A percentile compares a stretch with the other conserved stretches of the same genome.
Evolutionary conservation across 2,113 vertebrate species (phyloP).

Genomic region (Alethe diademata): DNA sequence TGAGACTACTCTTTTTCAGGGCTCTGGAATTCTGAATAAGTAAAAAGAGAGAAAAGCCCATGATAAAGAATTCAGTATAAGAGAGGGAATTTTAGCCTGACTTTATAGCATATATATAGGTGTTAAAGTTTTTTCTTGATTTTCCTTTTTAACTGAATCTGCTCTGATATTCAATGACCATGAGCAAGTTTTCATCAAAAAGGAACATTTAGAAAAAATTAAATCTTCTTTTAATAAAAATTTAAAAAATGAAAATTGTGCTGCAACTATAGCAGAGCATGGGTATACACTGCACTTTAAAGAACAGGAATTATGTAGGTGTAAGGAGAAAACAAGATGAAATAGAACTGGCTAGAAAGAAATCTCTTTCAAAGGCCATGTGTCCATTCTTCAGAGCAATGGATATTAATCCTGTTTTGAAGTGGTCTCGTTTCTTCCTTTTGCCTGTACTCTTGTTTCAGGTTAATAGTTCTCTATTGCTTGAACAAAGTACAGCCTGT

Average conservation of each 20-base stretch:
- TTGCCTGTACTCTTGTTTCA: not conserved
- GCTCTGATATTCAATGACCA: not conserved
- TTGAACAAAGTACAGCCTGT: not conserved
- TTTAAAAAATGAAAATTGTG: not conserved
- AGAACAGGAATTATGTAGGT: not conserved
- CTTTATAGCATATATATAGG: not conserved
- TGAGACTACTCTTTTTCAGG: fast-evolving
- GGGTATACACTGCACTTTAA: not conserved
- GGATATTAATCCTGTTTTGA: not conserved
- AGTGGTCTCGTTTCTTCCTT: not conserved
- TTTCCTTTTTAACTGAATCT: not conserved
- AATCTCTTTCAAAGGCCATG: not conserved
- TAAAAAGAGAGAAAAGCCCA: not conserved
- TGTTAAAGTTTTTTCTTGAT: not conserved
- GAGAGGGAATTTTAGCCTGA: not conserved
- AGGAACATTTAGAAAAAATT: not conserved
- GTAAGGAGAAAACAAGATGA: not conserved
- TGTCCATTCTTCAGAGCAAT: not conserved
- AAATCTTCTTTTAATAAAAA: not conserved
- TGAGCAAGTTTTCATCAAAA: not conserved
- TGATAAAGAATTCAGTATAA: not conserved
- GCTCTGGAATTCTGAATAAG: not conserved
- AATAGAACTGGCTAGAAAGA: not conserved
- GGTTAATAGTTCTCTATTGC: not conserved
- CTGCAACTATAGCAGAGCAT: not conserved